These are phyloP conservation scores for Gisinianus flammeolus DNA, from an alignment of 2,888 invertebrate genomes.

Conservation along the genomic window DNA sequence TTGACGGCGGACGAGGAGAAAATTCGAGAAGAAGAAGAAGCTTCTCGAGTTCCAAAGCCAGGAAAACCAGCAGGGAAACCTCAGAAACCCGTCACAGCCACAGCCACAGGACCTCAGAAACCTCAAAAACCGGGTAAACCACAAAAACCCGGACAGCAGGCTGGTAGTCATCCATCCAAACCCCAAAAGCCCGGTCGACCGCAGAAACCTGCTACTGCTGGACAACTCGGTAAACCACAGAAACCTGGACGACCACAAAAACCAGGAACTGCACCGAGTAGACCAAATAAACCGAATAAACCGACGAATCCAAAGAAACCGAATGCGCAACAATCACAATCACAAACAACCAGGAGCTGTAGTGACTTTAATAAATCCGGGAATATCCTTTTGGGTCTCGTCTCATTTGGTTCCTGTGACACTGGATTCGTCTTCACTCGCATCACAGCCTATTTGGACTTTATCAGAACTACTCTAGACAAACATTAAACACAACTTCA, in stretches of 20 bases:
- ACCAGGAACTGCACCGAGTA: background rate
- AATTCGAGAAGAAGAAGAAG: too few relatives aligned
- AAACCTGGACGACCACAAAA: background rate
- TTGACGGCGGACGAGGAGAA: too few relatives aligned
- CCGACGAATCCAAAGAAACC: background rate
- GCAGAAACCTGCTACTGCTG: background rate
- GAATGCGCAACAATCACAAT: background rate
- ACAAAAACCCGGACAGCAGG: background rate
- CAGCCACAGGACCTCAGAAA: background rate
- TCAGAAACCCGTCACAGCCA: background rate
- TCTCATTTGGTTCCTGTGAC: conserved; percentile 34
- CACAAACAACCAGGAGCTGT: background rate
- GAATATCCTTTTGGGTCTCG: conserved; percentile 12
- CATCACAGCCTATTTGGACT: conserved; percentile 28
- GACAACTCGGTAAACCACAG: background rate
- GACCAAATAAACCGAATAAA: background rate
- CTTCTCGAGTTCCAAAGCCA: too few relatives aligned
- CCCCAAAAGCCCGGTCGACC: background rate
- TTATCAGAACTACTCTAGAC: background rate
- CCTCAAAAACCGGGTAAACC: background rate
- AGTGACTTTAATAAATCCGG: background rate
- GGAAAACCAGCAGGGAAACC: background rate
- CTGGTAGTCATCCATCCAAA: background rate
- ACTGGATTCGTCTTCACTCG: conserved; percentile 27
- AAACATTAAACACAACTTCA: too few relatives aligned